Percentiles rank a stretch among this genome's conserved stretches.
Conservation (phyloP, 2,797 vertebrate genomes). For the Xiphorhynchus erythropygius region DNA sequence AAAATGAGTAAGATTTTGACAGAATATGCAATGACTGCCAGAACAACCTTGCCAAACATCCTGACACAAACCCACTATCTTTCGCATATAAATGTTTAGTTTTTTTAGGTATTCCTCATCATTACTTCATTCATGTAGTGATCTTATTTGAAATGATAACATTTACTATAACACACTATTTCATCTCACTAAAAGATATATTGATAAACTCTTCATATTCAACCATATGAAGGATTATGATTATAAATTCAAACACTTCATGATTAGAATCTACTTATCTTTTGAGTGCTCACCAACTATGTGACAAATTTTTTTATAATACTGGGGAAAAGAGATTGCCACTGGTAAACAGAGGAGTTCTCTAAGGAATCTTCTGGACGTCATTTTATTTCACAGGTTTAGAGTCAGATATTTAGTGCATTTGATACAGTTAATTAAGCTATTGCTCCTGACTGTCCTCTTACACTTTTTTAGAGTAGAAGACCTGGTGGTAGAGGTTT, state of each 20-base stretch:
- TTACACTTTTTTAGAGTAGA: neutral
- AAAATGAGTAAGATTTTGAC: neutral
- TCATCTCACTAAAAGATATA: neutral
- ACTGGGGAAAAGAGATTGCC: neutral
- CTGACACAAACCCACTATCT: neutral
- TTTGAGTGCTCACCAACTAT: neutral
- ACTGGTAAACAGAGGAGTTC: neutral
- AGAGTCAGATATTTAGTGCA: neutral
- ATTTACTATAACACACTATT: neutral
- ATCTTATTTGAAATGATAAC: neutral
- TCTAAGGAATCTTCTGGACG: neutral
- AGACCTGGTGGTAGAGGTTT: neutral
- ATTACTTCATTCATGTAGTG: neutral
- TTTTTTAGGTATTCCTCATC: neutral
- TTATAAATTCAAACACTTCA: slow-evolving; percentile 10
- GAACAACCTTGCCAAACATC: neutral
- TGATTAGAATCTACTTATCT: neutral
- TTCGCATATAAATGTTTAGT: neutral
- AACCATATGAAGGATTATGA: neutral
- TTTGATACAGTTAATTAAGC: neutral
- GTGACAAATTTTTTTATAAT: neutral
- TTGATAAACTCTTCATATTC: neutral
- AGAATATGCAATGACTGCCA: neutral
- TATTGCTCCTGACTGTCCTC: neutral
- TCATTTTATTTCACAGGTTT: neutral